Percentiles rank a stretch among this genome's conserved stretches.
Evolutionary conservation across 2,113 vertebrate species (phyloP).

Genomic region (Chauna torquata): DNA sequence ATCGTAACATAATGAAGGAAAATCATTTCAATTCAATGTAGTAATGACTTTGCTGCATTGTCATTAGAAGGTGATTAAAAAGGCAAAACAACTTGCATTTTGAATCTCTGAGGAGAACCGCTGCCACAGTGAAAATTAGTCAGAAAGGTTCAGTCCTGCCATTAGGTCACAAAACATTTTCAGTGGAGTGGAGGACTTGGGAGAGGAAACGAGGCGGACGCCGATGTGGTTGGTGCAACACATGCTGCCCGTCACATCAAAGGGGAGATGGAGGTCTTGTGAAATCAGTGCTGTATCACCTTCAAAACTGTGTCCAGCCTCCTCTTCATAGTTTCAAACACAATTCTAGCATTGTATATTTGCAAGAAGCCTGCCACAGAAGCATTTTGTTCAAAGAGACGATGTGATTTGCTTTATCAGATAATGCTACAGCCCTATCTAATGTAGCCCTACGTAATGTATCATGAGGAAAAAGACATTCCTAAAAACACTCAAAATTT

Average conservation of each 20-base stretch:
- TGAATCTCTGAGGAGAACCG: not conserved
- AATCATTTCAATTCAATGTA: not conserved
- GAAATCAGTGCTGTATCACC: not conserved
- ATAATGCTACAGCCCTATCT: not conserved
- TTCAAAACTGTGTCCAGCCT: not conserved
- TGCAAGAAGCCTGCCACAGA: not conserved
- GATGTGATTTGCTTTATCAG: conserved; percentile 10
- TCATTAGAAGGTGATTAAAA: not conserved
- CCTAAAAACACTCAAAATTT: not conserved
- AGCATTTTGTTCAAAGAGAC: conserved; percentile 7
- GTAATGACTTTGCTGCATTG: not conserved
- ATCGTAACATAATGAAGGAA: not conserved
- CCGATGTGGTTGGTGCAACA: not conserved
- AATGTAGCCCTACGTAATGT: too few relatives aligned
- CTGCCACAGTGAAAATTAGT: not conserved
- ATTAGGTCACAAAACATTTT: not conserved
- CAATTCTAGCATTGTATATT: not conserved
- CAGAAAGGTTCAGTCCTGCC: not conserved
- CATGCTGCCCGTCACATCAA: not conserved
- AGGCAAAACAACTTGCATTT: not conserved
- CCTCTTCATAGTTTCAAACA: not conserved
- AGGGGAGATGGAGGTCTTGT: not conserved
- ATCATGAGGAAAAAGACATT: not conserved
- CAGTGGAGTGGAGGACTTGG: not conserved
- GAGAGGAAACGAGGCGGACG: fast-evolving